Evolutionary conservation across 2,113 vertebrate genomes (phyloP), one percentile per base, ranked within the genome.

Genomic region (Smithornis capensis): DNA sequence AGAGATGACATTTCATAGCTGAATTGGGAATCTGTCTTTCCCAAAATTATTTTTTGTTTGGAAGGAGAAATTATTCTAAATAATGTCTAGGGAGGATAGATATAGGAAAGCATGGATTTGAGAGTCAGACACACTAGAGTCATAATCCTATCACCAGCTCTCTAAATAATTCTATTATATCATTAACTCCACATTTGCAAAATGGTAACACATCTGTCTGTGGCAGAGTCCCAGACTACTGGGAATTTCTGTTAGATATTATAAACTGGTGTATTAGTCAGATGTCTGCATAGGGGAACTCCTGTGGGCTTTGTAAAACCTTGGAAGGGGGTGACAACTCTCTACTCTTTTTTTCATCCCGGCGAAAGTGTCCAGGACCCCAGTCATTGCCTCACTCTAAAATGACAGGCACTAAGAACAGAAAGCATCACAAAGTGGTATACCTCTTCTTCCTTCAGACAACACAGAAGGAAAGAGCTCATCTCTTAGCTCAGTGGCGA

Each of bases 1-100:
- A 37, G 89, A 96, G 83, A 95, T 94, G 96, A 96, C 84, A 94
- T 96, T 96, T 97, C 89, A 73, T 95, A 85, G 90, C 95, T 44
- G 87, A 87, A 82, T 69, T 95, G 95, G 94, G 87, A 96, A 87
- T 89, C 59, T 89, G 95, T 90, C 75, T 97, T 95, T 87, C 78
- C 82, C 78, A 87, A 94, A 95, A 91, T 79, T 92, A 91, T 83
- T 91, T 92, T 93, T 87, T 94, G 68, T 95, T 95, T 92, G 83
- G 85, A 95, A 83, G 55, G 18, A 89, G 25, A 93, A 94, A 90
- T 95, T 78, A 59, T 89, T 92, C 83, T 75, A 84, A 92, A 90
- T 83, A 92, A 92, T 9, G 3, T 68, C 93, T 84, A 17, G 75
- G 53, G 88, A 94, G 25, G 12, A 90, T 11, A 90, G 83, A 83